phyloP scores from a whole-genome alignment of 1,140 invertebrate species.

The Notospermus geniculatus region DNA sequence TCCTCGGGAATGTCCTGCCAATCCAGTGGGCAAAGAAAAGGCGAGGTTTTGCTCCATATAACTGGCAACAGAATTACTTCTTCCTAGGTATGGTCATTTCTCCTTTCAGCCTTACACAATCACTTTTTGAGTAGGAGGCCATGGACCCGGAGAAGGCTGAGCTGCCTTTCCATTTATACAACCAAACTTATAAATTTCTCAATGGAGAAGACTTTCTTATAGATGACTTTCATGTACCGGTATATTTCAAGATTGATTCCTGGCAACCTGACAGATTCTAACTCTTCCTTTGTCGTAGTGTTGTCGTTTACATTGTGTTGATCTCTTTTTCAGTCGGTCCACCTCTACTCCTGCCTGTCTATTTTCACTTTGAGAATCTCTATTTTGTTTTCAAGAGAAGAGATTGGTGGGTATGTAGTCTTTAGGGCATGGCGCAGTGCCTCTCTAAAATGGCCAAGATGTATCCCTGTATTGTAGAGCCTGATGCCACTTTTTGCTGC shows the following conservation, averaged over 20 bases:
- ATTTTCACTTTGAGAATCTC: slow-evolving; percentile 50
- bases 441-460: too few relatives aligned
- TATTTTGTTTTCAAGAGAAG: slow-evolving; percentile 50
- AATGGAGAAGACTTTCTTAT: too few relatives aligned
- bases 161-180: neutral
- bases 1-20: slow-evolving; percentile 46
- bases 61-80: slow-evolving; percentile 35
- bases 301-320: neutral
- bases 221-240: too few relatives aligned
- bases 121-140: slow-evolving; percentile 4
- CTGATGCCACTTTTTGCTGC: too few relatives aligned
- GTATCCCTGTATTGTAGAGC: slow-evolving; percentile 8
- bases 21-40: slow-evolving; percentile 21
- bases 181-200: too few relatives aligned
- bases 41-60: slow-evolving; percentile 28
- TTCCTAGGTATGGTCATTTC: slow-evolving; percentile 25
- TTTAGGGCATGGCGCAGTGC: neutral
- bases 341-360: slow-evolving; percentile 48
- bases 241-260: too few relatives aligned
- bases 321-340: slow-evolving; percentile 46
- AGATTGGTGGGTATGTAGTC: slow-evolving; percentile 45
- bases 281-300: too few relatives aligned
- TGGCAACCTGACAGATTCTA: too few relatives aligned
- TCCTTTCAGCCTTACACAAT: slow-evolving; percentile 12
- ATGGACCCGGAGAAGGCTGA: slow-evolving; percentile 7